Conservation (phyloP, 2,888 invertebrate species). For the Volucella inflata region DNA sequence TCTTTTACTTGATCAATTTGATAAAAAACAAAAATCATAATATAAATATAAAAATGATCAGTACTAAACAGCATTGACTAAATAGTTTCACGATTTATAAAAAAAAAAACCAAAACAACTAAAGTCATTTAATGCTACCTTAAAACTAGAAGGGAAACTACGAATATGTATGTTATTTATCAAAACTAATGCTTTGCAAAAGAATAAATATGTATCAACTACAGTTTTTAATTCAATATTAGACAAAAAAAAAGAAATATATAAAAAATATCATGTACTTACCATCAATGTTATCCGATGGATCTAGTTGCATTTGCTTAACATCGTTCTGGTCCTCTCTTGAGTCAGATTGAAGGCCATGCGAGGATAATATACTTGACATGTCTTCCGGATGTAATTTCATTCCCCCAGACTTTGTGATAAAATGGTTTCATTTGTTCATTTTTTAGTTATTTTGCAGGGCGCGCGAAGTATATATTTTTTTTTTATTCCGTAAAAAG, state of each 20-base stretch:
- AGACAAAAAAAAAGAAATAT: constrained; percentile 22
- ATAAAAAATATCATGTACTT: constrained; percentile 83
- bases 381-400: constrained; percentile 86
- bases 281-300: constrained; percentile 91
- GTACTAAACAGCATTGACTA: constrained; percentile 51
- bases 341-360: constrained; percentile 85
- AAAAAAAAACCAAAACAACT: constrained; percentile 54
- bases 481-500: constrained; percentile 6
- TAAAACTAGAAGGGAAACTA: constrained; percentile 42
- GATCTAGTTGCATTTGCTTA: constrained; percentile 87
- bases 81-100: constrained; percentile 60
- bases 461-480: not conserved
- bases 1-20: not conserved
- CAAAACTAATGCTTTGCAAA: constrained; percentile 67
- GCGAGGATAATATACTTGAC: constrained; percentile 87
- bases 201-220: constrained; percentile 61
- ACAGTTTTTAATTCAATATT: constrained; percentile 44
- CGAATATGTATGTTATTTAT: constrained; percentile 54
- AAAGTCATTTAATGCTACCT: constrained; percentile 52
- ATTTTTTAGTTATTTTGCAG: not conserved
- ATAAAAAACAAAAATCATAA: no score
- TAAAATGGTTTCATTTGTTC: constrained; percentile 20
- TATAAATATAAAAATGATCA: constrained; percentile 53
- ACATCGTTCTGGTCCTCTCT: constrained; percentile 85
- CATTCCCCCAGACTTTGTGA: constrained; percentile 79